Evolutionary conservation across 2,797 vertebrate species (phyloP).

Genomic region (Babyrousa celebensis): DNA sequence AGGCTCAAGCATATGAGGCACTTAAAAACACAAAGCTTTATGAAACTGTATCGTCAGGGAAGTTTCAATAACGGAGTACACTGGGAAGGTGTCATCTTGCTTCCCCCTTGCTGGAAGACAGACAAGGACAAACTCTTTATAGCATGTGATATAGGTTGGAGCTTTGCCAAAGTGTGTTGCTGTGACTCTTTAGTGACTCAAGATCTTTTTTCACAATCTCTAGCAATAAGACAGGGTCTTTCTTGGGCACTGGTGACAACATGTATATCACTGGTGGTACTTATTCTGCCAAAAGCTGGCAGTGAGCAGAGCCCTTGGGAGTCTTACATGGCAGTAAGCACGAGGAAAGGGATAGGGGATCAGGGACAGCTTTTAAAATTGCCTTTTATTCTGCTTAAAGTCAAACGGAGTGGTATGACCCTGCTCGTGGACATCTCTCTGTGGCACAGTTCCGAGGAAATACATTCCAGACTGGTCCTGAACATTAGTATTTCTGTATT

Average conservation of each 20-base stretch:
- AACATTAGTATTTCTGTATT: slow-evolving; percentile 48
- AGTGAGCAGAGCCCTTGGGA: slow-evolving; percentile 8
- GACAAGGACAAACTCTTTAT: not conserved
- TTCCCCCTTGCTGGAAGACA: not conserved
- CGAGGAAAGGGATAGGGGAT: not conserved
- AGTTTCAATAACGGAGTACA: not conserved
- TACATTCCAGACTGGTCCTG: slow-evolving; percentile 21
- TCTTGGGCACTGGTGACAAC: not conserved
- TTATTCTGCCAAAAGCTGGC: slow-evolving; percentile 19
- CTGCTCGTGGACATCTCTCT: slow-evolving; percentile 47
- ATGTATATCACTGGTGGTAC: not conserved
- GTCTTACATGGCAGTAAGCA: not conserved
- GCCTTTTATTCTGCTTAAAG: slow-evolving; percentile 62
- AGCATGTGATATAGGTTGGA: not conserved
- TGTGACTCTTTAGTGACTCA: not conserved
- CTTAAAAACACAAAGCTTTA: not conserved
- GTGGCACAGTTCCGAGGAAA: slow-evolving; percentile 32
- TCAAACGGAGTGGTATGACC: not conserved
- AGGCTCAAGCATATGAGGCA: not conserved
- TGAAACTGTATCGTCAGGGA: not conserved
- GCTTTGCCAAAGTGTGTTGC: not conserved
- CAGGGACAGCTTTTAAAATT: slow-evolving; percentile 60
- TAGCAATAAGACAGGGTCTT: slow-evolving; percentile 22
- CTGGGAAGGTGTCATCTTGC: not conserved
- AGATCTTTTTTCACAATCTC: not conserved